phyloP scores from a whole-genome alignment of 2,797 vertebrate species.

The Miichthys miiuy region DNA sequence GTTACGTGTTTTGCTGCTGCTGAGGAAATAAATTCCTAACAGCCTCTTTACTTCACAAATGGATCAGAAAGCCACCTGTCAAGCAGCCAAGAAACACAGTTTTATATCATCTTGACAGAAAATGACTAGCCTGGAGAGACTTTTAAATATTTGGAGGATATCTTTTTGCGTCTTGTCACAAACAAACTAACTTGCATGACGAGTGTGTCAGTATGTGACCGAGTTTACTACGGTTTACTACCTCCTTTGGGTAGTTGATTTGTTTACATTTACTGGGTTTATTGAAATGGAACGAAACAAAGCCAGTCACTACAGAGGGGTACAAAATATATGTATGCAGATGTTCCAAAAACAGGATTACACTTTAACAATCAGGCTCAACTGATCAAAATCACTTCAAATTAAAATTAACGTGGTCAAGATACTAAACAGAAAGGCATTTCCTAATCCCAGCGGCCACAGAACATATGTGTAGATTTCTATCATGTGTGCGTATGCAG shows the following conservation, averaged over 20 bases:
- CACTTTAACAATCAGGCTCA: neutral
- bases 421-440: neutral
- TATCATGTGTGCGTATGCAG: neutral
- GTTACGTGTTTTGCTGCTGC: neutral
- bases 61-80: neutral
- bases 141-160: no score
- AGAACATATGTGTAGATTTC: neutral
- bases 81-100: neutral
- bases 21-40: slow-evolving; percentile 19
- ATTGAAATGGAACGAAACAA: neutral
- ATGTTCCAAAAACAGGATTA: neutral
- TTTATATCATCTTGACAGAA: neutral
- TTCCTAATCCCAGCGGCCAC: neutral
- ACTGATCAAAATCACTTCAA: neutral
- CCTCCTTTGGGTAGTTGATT: neutral
- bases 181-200: neutral
- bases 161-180: neutral
- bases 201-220: neutral
- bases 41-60: slow-evolving; percentile 2
- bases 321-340: no score
- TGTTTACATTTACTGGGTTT: neutral
- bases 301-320: neutral
- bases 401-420: neutral
- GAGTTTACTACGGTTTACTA: neutral
- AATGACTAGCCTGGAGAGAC: neutral